Conservation (phyloP, 2,113 vertebrate genomes). For the Odocoileus hemionus region DNA sequence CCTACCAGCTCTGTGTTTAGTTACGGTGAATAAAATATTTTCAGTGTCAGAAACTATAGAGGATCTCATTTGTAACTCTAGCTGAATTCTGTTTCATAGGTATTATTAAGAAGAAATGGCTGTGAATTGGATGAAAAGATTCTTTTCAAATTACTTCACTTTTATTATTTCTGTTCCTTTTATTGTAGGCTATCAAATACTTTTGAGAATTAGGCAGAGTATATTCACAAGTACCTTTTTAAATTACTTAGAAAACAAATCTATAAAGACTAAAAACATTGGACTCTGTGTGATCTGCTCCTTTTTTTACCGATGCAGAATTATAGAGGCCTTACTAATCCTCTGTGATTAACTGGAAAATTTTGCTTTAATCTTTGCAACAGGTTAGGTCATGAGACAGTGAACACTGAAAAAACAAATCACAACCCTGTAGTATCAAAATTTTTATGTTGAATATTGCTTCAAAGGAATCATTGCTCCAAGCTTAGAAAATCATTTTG, state of each 20-base stretch:
- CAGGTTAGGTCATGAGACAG: constrained; percentile 9
- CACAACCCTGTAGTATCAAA: not conserved
- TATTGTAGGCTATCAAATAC: not conserved
- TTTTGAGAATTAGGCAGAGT: constrained; percentile 9
- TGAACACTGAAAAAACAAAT: not conserved
- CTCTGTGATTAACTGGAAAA: constrained; percentile 21
- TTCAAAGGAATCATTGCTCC: not conserved
- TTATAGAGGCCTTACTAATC: not conserved
- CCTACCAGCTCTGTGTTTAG: fast-evolving
- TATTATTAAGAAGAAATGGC: constrained; percentile 7
- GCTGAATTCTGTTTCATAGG: not conserved
- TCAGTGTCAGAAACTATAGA: not conserved
- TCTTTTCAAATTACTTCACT: constrained; percentile 31
- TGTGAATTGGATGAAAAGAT: constrained; percentile 27
- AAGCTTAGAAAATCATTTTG: not conserved
- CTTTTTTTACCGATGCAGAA: not conserved
- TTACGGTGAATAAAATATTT: not conserved
- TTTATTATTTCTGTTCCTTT: not conserved
- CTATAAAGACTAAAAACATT: not conserved
- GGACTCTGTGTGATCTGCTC: not conserved
- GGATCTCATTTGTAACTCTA: not conserved
- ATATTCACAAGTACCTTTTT: constrained; percentile 18
- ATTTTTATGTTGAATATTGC: not conserved
- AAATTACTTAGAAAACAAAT: not conserved
- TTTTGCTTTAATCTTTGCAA: constrained; percentile 24